Percentiles rank a stretch among this genome's conserved stretches.
Conservation (phyloP, 2,113 vertebrate genomes). For the Cnemophilus loriae region DNA sequence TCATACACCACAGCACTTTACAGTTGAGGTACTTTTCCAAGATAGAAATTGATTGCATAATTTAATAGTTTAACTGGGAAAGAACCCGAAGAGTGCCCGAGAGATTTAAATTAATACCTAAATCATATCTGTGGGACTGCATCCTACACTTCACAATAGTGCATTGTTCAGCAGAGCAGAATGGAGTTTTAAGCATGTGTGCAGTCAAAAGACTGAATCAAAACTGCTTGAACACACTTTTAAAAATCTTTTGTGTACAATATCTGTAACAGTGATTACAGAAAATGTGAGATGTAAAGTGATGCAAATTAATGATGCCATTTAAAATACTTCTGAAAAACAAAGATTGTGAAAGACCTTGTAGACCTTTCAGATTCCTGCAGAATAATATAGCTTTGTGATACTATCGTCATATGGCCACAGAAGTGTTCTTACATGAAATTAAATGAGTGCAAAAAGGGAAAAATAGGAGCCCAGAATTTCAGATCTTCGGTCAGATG, state of each 20-base stretch:
- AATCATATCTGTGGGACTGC: constrained; percentile 41
- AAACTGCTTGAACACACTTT: not conserved
- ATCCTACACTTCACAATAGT: constrained; percentile 7
- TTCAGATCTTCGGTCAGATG: not conserved
- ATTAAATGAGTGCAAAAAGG: not conserved
- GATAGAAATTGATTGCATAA: constrained; percentile 54
- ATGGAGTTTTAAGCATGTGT: not conserved
- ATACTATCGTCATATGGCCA: not conserved
- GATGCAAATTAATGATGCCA: not conserved
- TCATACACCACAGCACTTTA: constrained; percentile 51
- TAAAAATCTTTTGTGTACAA: not conserved
- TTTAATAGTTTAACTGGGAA: constrained; percentile 53
- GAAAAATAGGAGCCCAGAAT: not conserved
- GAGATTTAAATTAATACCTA: constrained; percentile 57
- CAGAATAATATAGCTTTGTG: not conserved
- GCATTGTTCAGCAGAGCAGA: constrained; percentile 32
- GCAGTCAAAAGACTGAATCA: constrained; percentile 2
- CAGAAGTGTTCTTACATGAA: not conserved
- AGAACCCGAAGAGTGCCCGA: not conserved
- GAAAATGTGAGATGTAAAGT: not conserved
- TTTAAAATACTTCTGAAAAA: not conserved
- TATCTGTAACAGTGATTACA: not conserved
- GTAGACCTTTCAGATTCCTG: not conserved
- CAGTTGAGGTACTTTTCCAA: constrained; percentile 48
- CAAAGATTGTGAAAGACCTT: not conserved